Evolutionary conservation across 2,888 invertebrate species (phyloP), one percentile per base, ranked within the genome.

Genomic region (Orthosia gracilis): DNA sequence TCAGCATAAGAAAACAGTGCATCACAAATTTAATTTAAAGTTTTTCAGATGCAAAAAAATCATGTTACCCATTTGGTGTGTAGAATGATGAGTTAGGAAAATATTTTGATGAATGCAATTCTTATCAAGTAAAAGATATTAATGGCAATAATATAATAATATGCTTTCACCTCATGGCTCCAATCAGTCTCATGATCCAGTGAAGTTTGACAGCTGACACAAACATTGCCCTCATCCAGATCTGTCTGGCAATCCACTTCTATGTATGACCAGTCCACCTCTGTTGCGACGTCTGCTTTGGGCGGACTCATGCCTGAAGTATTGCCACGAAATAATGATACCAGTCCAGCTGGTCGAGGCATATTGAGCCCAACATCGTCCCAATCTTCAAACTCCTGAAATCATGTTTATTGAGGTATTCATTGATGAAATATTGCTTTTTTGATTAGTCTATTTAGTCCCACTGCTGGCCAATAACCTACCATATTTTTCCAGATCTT

Each of bases 311-410:
- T 91, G 87, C 87, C 90, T 89, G 91, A 78, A 63, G 92, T 87
- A 76, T 94, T 94, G 71, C 98, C 98, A 83, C 98, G 96, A 88
- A 98, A 98, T 68, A 98, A 93, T 49, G 97, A 97, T 18, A 98
- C 94, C 50, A 99, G 94, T 85, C 98, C 98, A 0, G 98, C 97
- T 45, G 98, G 98, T 87, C 98, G 97, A 0, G 98, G 97, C 93
- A 98, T 98, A 91, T 99, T 98, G 59, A 99, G 95, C 0, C 99
- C 98, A 18, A 99, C 98, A 94, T 98, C 98, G 93, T 98, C 98
- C 99, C 99, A 99, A 91, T 98, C 98, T 94, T 98, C 98, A 95
- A 98, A 98, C 94, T 98, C 98, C 97, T 98, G 86, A 21, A 91
- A 82, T 9, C 0, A 52, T 4, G 7, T 31, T 40, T 59, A 59